These are phyloP conservation scores for Clistopyga incitator DNA, from an alignment of 2,888 invertebrate genomes.

Conservation along the genomic window DNA sequence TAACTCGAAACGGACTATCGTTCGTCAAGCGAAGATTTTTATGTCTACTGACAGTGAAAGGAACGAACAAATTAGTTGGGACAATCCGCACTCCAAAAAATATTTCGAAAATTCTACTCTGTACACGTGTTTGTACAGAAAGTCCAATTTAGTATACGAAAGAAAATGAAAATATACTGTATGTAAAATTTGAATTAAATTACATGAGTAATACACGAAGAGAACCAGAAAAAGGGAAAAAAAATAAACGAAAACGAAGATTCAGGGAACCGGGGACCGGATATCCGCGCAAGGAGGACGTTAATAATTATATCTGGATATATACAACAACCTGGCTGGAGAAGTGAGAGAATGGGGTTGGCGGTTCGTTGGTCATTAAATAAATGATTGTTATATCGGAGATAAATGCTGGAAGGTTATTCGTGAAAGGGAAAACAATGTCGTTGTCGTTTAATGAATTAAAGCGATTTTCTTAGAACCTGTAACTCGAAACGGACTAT, in stretches of 20 bases:
- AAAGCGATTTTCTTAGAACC: neutral
- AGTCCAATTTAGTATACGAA: too few relatives aligned
- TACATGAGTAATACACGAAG: neutral
- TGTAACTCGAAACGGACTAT: constrained; percentile 2
- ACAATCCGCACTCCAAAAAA: too few relatives aligned
- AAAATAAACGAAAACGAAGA: constrained; percentile 7
- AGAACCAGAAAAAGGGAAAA: constrained; percentile 9
- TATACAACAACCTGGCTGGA: neutral
- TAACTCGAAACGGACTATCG: constrained; percentile 10
- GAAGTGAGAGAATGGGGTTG: constrained; percentile 29
- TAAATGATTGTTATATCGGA: neutral
- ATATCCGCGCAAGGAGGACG: constrained; percentile 52
- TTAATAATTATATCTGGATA: constrained; percentile 32
- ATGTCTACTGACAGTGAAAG: neutral
- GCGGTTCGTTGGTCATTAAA: neutral
- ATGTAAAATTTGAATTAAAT: too few relatives aligned
- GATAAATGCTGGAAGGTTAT: neutral
- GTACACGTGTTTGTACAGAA: too few relatives aligned
- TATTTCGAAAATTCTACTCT: too few relatives aligned
- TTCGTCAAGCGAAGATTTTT: neutral
- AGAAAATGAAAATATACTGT: too few relatives aligned
- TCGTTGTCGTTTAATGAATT: constrained; percentile 9
- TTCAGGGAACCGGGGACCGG: constrained; percentile 48
- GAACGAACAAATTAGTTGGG: too few relatives aligned
- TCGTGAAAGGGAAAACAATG: constrained; percentile 9